Conservation (phyloP, 2,888 invertebrate genomes). For the Pherbina coryleti region DNA sequence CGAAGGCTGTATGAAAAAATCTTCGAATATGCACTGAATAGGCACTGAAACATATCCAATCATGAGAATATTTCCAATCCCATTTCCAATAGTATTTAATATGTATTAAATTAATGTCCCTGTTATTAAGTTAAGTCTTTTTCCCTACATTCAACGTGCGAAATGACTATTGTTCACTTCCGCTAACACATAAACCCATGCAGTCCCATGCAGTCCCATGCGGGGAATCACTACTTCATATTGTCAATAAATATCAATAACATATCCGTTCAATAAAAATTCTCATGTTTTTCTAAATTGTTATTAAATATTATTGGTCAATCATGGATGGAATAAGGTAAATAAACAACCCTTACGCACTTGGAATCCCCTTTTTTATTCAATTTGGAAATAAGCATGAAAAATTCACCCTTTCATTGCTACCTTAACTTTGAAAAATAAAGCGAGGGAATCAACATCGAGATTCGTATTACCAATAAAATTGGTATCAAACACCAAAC, state of each 20-base stretch:
- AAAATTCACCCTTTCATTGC: conserved; percentile 1
- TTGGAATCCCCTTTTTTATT: background rate
- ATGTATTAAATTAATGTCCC: too few relatives aligned
- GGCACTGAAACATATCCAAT: too few relatives aligned
- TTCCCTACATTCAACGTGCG: too few relatives aligned
- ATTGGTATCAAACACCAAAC: background rate
- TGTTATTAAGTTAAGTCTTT: too few relatives aligned
- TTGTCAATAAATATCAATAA: conserved; percentile 44
- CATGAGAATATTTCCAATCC: too few relatives aligned
- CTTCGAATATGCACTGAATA: too few relatives aligned
- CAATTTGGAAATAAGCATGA: conserved; percentile 15
- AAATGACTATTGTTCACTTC: too few relatives aligned
- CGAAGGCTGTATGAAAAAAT: too few relatives aligned
- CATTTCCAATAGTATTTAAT: too few relatives aligned
- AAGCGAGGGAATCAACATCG: background rate
- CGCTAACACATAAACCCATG: too few relatives aligned
- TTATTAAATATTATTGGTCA: conserved; percentile 59
- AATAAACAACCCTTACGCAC: conserved; percentile 25
- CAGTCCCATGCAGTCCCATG: too few relatives aligned
- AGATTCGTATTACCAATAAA: conserved; percentile 21
- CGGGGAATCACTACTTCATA: background rate
- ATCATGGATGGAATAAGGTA: conserved; percentile 2
- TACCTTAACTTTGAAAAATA: background rate
- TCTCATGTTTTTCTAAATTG: conserved; percentile 61
- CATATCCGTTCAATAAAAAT: conserved; percentile 56